phyloP scores from a whole-genome alignment of 2,113 vertebrate species.

The Pollachius pollachius region DNA sequence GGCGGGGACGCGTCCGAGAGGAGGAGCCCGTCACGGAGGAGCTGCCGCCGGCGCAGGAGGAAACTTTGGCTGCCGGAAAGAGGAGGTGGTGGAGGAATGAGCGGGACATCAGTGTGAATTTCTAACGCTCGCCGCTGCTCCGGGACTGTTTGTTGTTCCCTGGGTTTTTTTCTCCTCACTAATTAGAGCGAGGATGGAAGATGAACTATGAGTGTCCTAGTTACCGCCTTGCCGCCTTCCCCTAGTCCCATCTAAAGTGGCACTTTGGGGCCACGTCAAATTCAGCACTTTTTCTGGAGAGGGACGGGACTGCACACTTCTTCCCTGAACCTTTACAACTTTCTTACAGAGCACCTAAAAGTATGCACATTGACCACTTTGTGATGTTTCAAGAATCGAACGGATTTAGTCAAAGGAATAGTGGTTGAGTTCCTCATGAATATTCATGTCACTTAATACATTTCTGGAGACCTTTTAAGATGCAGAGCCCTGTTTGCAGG shows the following conservation, averaged over 20 bases:
- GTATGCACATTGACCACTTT: too few species aligned
- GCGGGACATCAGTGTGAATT: slow-evolving; percentile 52
- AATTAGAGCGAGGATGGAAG: slow-evolving; percentile 57
- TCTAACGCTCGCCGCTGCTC: slow-evolving; percentile 57
- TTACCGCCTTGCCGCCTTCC: slow-evolving; percentile 38
- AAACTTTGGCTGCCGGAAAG: slow-evolving; percentile 48
- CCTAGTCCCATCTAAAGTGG: slow-evolving; percentile 28
- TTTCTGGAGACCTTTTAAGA: slow-evolving; percentile 27
- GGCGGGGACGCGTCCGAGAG: slow-evolving; percentile 60
- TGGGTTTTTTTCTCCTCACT: slow-evolving; percentile 31
- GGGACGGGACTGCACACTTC: slow-evolving; percentile 30
- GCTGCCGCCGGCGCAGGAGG: slow-evolving; percentile 58
- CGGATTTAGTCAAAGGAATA: slow-evolving; percentile 24
- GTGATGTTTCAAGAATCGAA: slow-evolving; percentile 20
- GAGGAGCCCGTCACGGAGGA: slow-evolving; percentile 59
- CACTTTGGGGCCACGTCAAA: slow-evolving; percentile 57
- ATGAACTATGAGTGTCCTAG: slow-evolving; percentile 57
- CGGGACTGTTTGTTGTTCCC: slow-evolving; percentile 39
- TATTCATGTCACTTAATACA: neutral
- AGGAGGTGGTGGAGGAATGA: slow-evolving; percentile 56
- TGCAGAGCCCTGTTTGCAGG: slow-evolving; percentile 38
- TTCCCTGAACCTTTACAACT: slow-evolving; percentile 20
- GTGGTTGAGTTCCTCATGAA: neutral
- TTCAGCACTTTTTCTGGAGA: slow-evolving; percentile 52
- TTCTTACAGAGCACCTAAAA: too few species aligned